Evolutionary conservation across 2,797 vertebrate genomes (phyloP), one percentile per base, ranked within the genome.

Genomic region (Oreortyx pictus): DNA sequence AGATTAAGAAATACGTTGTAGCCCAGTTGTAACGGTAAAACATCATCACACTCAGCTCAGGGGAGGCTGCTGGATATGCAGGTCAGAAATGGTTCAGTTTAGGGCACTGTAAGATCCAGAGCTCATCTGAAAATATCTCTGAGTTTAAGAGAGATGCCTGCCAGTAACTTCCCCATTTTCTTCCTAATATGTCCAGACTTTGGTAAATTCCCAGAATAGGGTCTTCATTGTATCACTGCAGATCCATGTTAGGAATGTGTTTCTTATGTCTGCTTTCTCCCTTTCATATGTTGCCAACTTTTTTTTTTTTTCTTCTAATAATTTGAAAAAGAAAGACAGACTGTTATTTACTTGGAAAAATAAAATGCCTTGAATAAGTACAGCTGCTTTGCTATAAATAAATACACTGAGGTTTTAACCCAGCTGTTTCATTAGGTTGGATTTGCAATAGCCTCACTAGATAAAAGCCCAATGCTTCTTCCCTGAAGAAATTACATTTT

Each of bases 211-310:
- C 70, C 82, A 94, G 88, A 78, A 73, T 64, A 0, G 9, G 18
- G 27, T 75, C 82, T 93, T 93, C 80, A 37, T 57, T 82, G 70
- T 90, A 79, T 95, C 95, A 94, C 50, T 86, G 79, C 35, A 43
- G 82, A 88, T 96, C 93, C 90, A 86, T 92, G 82, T 87, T 43
- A 92, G 92, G 93, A 95, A 96, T 94, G 90, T 89, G 74, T 90
- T 92, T 90, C 77, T 93, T 85, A 43, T 92, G 90, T 81, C 93
- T 96, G 62, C 47, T 86, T 81, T 90, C 68, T 90, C 90, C 76
- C 88, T 95, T 94, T 96, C 56, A 87, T 87, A 82, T 0, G 0
- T 15, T 93, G 93, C 94, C 94, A 93, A 22, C 33, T 59, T 52
- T 67, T 79, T 33, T 22, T 77, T 70, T 79, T 33, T 17, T 22